phyloP scores from a whole-genome alignment of 2,797 vertebrate species.

The Falco peregrinus region DNA sequence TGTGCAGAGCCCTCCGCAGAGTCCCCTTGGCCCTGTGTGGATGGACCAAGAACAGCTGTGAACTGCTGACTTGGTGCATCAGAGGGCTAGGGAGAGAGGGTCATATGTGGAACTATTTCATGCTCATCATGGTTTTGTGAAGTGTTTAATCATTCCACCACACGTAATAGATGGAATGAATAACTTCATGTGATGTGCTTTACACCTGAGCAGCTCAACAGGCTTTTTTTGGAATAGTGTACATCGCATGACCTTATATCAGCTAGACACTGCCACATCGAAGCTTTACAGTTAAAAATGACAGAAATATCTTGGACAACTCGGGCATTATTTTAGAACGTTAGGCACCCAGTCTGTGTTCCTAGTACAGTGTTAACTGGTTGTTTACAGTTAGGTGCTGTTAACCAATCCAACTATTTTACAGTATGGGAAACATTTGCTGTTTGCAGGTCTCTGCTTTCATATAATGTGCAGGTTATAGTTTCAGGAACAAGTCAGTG shows the following conservation, averaged over 20 bases:
- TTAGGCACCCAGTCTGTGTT: background rate
- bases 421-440: background rate
- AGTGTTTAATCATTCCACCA: background rate
- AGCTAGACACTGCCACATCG: background rate
- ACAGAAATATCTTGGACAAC: background rate
- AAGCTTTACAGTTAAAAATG: constrained; percentile 1
- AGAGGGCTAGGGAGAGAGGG: background rate
- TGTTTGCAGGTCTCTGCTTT: constrained; percentile 1
- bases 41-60: background rate
- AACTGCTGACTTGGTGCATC: background rate
- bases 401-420: background rate
- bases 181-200: background rate
- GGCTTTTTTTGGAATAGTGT: background rate
- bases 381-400: background rate
- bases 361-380: background rate
- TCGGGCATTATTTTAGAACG: background rate
- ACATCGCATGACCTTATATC: background rate
- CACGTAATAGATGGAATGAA: background rate
- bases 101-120: background rate
- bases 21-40: background rate
- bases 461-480: background rate
- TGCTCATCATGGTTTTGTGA: background rate
- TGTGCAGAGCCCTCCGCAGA: background rate
- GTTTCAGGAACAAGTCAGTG: background rate
- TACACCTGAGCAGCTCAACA: background rate